These are phyloP conservation scores for Congeria kusceri DNA, from an alignment of 2,888 invertebrate species.

Conservation along the genomic window DNA sequence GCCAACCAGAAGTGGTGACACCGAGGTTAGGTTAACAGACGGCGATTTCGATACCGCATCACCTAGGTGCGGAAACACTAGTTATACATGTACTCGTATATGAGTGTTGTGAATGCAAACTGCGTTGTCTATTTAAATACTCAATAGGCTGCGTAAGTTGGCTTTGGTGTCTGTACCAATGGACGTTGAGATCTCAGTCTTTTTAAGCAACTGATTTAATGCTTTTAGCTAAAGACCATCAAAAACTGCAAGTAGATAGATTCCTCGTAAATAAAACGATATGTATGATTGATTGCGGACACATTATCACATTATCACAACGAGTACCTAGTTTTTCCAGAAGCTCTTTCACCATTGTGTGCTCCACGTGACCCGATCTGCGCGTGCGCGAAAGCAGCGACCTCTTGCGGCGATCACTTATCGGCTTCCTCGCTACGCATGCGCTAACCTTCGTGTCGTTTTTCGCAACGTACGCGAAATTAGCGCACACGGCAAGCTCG, in stretches of 20 bases:
- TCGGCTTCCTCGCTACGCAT: constrained; percentile 37
- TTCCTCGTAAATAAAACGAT: too few species aligned
- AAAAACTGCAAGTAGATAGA: too few species aligned
- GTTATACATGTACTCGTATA: too few species aligned
- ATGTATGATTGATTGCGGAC: too few species aligned
- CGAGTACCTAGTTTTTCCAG: constrained; percentile 39
- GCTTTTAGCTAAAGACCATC: too few species aligned
- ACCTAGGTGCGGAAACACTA: neutral
- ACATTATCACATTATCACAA: too few species aligned
- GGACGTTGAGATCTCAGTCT: too few species aligned
- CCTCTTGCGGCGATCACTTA: constrained; percentile 36
- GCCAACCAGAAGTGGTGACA: constrained; percentile 16
- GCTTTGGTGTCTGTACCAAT: too few species aligned
- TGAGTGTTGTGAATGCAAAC: too few species aligned
- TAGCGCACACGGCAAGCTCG: constrained; percentile 66
- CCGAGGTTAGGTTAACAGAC: constrained; percentile 5
- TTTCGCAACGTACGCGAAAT: constrained; percentile 33
- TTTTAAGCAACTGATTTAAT: too few species aligned
- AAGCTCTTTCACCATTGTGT: constrained; percentile 34
- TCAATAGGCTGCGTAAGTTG: too few species aligned
- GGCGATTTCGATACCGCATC: neutral
- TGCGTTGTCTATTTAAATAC: too few species aligned
- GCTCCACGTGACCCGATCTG: constrained; percentile 58
- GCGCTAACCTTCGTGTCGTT: constrained; percentile 8
- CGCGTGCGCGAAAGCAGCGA: constrained; percentile 53